phyloP scores from a whole-genome alignment of 2,888 invertebrate species.

The Stramonita haemastoma region DNA sequence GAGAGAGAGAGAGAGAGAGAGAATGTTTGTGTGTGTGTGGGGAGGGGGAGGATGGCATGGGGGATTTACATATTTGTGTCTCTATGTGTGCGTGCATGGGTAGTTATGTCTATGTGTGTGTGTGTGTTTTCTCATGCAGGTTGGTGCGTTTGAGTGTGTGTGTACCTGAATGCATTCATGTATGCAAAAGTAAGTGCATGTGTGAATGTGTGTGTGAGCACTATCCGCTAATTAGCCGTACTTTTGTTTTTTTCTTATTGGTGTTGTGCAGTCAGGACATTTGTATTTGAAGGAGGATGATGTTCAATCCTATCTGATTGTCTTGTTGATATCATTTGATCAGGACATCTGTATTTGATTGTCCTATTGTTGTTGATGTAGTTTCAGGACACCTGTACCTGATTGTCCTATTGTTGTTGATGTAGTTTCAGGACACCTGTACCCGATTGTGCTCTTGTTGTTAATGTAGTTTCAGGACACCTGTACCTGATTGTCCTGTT shows the following conservation, averaged over 20 bases:
- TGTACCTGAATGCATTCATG: background rate
- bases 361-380: background rate
- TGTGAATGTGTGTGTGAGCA: no score
- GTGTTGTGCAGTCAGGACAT: no score
- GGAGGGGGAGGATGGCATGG: no score
- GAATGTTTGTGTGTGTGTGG: background rate
- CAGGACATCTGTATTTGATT: no score
- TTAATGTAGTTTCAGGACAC: background rate
- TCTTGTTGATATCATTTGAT: no score
- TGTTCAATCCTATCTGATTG: no score
- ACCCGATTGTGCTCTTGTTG: background rate
- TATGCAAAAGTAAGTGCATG: background rate
- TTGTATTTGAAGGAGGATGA: no score
- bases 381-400: background rate
- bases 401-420: background rate
- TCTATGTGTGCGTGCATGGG: background rate
- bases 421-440: background rate
- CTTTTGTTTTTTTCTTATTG: no score
- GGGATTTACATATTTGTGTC: background rate
- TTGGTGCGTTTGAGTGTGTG: background rate
- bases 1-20: no score
- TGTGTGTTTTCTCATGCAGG: background rate
- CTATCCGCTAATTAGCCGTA: no score
- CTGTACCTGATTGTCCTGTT: background rate
- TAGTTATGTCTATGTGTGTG: background rate